These are phyloP conservation scores for Ditula angustiorana DNA, from an alignment of 2,888 invertebrate species.

Conservation along the genomic window DNA sequence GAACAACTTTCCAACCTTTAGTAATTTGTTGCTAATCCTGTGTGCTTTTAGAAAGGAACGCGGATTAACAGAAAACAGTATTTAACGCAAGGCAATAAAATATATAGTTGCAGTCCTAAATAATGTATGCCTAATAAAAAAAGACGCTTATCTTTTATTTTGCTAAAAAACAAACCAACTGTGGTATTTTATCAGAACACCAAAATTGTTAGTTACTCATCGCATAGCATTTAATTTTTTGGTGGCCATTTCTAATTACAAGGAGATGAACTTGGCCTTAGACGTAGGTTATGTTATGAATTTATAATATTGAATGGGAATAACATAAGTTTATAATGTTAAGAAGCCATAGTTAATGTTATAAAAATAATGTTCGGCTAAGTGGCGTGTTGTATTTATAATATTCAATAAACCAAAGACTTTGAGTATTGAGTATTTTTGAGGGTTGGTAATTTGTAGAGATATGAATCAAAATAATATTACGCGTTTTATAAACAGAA, in stretches of 20 bases:
- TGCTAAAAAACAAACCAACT: too few relatives aligned
- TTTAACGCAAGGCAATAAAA: too few relatives aligned
- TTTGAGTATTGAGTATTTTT: slow-evolving; percentile 54
- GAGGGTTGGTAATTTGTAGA: neutral
- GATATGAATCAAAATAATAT: neutral
- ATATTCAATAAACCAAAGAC: slow-evolving; percentile 66
- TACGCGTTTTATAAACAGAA: neutral
- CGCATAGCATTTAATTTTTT: too few relatives aligned
- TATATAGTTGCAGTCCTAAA: too few relatives aligned
- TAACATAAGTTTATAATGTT: slow-evolving; percentile 24
- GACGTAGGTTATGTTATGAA: slow-evolving; percentile 14
- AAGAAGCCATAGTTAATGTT: slow-evolving; percentile 27
- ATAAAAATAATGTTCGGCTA: slow-evolving; percentile 47
- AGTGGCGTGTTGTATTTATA: slow-evolving; percentile 54
- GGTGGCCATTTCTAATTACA: neutral
- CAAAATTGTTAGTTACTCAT: neutral
- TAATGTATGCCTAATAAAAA: too few relatives aligned
- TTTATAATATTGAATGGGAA: slow-evolving; percentile 13
- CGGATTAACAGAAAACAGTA: too few relatives aligned
- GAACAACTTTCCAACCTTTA: too few relatives aligned
- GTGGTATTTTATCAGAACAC: neutral
- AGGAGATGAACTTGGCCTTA: slow-evolving; percentile 9
- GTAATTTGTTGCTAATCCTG: too few relatives aligned
- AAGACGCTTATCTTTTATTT: too few relatives aligned
- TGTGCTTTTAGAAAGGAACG: too few relatives aligned